phyloP scores from a whole-genome alignment of 2,888 invertebrate genomes.

The Sepioteuthis lessoniana region DNA sequence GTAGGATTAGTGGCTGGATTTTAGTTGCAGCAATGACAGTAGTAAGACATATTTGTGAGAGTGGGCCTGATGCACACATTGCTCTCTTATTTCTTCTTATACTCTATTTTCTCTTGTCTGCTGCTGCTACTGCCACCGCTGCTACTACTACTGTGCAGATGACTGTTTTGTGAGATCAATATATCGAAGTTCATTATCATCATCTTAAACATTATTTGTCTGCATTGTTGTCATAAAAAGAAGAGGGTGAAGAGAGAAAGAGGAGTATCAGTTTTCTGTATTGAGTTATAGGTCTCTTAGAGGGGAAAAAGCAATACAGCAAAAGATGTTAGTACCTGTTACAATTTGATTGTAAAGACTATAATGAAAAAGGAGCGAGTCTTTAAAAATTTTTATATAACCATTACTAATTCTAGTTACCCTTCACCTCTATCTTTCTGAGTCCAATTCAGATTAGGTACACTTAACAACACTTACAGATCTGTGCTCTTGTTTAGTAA shows the following conservation, averaged over 20 bases:
- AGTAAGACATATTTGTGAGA: not conserved
- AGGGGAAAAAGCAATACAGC: not conserved
- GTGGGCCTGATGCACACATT: not conserved
- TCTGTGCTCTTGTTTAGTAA: not conserved
- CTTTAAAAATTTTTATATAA: not conserved
- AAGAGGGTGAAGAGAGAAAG: not conserved
- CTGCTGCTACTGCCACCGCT: not conserved
- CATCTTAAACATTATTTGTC: not conserved
- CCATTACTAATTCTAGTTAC: not conserved
- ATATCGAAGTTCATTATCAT: not conserved
- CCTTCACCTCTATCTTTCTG: too few relatives aligned
- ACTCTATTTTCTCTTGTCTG: not conserved
- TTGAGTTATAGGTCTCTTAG: not conserved
- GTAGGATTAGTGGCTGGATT: not conserved
- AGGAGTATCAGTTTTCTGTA: not conserved
- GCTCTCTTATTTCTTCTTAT: not conserved
- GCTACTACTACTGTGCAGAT: not conserved
- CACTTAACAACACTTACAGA: too few relatives aligned
- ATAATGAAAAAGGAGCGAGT: not conserved
- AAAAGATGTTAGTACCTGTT: not conserved
- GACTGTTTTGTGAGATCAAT: not conserved
- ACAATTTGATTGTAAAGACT: not conserved
- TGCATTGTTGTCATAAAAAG: not conserved
- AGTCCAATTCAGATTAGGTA: too few relatives aligned
- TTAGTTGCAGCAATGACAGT: slow-evolving; percentile 2